Conservation (phyloP, 2,113 vertebrate genomes). For the Holacanthus passer region DNA sequence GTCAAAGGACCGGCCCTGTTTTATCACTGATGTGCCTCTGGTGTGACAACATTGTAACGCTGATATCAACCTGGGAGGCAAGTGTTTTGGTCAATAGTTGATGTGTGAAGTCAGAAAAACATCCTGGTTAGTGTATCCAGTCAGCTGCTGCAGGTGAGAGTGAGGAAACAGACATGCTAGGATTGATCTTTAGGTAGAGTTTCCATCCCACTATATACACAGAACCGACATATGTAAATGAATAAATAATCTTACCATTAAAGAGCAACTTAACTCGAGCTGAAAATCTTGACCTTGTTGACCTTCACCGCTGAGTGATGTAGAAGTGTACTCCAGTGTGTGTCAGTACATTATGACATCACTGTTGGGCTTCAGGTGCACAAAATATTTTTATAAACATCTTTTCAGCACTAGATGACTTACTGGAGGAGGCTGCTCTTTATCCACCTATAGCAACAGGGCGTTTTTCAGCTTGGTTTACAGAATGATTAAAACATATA, state of each 20-base stretch:
- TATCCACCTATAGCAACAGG: background rate
- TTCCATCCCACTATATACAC: background rate
- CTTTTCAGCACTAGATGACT: background rate
- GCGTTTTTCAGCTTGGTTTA: background rate
- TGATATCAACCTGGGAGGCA: constrained; percentile 40
- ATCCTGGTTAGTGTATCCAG: constrained; percentile 37
- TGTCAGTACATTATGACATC: background rate
- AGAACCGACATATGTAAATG: background rate
- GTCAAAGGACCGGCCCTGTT: background rate
- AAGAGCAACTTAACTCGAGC: background rate
- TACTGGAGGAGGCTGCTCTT: background rate
- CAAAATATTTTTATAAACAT: background rate
- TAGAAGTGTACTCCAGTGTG: background rate
- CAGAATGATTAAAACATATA: background rate
- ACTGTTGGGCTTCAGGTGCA: background rate
- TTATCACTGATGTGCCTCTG: constrained; percentile 25
- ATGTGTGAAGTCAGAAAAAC: constrained; percentile 49
- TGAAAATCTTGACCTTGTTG: background rate
- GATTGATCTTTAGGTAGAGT: background rate
- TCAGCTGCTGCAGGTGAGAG: background rate
- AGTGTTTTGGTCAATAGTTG: constrained; percentile 47
- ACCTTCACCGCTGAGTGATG: background rate
- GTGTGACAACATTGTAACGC: constrained; percentile 31
- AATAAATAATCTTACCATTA: background rate
- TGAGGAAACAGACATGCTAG: background rate